Conservation (phyloP, 2,888 invertebrate species). For the Schizotus pectinicornis region DNA sequence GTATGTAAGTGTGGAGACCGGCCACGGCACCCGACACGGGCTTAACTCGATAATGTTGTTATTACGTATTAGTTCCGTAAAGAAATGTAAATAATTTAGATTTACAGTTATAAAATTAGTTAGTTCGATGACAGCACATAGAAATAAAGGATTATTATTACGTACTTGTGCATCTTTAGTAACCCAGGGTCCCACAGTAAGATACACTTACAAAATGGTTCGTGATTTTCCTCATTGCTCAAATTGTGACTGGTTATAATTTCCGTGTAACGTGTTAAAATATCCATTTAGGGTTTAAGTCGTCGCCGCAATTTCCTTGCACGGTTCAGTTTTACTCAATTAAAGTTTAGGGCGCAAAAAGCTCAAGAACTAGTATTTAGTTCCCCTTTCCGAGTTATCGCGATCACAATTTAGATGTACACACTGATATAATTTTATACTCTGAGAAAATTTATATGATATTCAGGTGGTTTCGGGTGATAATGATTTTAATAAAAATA, state of each 20-base stretch:
- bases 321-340: background rate
- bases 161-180: no score
- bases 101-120: no score
- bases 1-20: no score
- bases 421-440: conserved; percentile 38
- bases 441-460: conserved; percentile 43
- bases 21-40: no score
- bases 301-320: background rate
- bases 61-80: no score
- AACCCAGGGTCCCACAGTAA: no score
- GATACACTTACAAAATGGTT: no score
- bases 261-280: conserved; percentile 1
- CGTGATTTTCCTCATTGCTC: no score
- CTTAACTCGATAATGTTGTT: no score
- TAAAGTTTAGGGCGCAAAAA: background rate
- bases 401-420: conserved; percentile 45
- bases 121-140: no score
- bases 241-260: conserved; percentile 18
- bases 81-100: no score
- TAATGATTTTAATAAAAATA: conserved; percentile 42
- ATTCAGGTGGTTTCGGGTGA: conserved; percentile 44
- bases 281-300: background rate
- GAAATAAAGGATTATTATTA: no score
- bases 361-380: conserved; percentile 5
- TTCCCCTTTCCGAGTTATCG: conserved; percentile 30